phyloP scores from a whole-genome alignment of 2,113 vertebrate genomes.

The Lanius collurio region DNA sequence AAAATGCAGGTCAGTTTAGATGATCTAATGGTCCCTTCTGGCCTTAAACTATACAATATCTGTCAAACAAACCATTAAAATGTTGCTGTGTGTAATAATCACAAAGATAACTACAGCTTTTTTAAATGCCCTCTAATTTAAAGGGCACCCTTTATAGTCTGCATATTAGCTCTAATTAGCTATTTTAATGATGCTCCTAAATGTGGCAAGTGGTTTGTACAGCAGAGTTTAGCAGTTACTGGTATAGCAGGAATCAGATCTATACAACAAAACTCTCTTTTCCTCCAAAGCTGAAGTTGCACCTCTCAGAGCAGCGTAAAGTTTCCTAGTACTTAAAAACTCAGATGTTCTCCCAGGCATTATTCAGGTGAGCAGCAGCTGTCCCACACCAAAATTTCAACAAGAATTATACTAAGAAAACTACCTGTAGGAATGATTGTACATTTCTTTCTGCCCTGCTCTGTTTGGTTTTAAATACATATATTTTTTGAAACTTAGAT shows the following conservation, averaged over 20 bases:
- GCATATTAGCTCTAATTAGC: background rate
- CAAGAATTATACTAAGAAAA: background rate
- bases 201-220: background rate
- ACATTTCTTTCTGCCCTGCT: background rate
- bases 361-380: accelerated
- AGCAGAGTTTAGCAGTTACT: background rate
- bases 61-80: conserved; percentile 18
- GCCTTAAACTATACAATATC: background rate
- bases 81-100: background rate
- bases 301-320: background rate
- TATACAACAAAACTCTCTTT: background rate
- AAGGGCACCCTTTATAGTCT: background rate
- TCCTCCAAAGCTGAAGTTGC: background rate
- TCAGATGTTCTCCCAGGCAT: background rate
- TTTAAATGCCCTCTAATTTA: background rate
- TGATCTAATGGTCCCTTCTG: conserved; percentile 20
- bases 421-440: background rate
- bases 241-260: background rate
- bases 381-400: background rate
- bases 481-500: background rate
- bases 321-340: background rate
- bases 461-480: background rate
- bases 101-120: conserved; percentile 4
- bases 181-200: conserved; percentile 7
- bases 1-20: conserved; percentile 8